Evolutionary conservation across 2,888 invertebrate genomes (phyloP), one percentile per base, ranked within the genome.

Genomic region (Aleiodes leptofemur): DNA sequence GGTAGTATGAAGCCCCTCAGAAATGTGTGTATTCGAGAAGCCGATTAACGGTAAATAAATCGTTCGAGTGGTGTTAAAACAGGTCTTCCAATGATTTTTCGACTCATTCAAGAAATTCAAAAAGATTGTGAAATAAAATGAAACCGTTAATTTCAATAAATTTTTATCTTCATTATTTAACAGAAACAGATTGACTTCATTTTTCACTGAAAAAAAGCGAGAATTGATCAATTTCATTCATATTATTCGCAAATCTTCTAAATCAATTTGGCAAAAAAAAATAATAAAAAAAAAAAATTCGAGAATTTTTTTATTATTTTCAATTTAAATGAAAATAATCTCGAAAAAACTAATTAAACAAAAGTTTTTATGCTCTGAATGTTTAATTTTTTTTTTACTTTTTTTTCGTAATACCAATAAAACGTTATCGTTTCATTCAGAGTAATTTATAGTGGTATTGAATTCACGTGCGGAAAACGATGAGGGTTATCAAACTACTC

Each of bases 341-440:
- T 23, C 23, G 8, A 43, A 43, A n/a, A 61, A 38, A 14, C 59
- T 43, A 61, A 61, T 61, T 43, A 7, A 38, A 61, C 38, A 4
- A 38, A 38, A 61, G 16, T 14, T 43, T 23, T 31, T 9, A n/a
- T 7, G 14, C 61, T 14, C 8, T 43, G n/a, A n/a, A 13, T 34
- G 13, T 59, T 59, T 23, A 23, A 23, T 23, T 16, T 55, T 55
- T 16, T 61, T 31, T 14, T 23, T 29, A 23, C 29, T 68, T 53
- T 53, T 31, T n/a, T 29, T 69, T 69, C 55, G 38, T 38, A 53
- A 69, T 53, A 69, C 31, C 69, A 69, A 69, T 69, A 69, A 69
- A 69, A 69, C 34, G 69, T 69, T 69, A 69, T 69, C 69, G 55
- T 55, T 43, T n/a, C 61, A 61, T 61, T 61, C 38, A 16, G 43